A percentile compares a stretch with the other conserved stretches of the same genome.
These are phyloP conservation scores for Lasaia peninsularis DNA, from an alignment of 1,140 invertebrate genomes.

Conservation along the genomic window DNA sequence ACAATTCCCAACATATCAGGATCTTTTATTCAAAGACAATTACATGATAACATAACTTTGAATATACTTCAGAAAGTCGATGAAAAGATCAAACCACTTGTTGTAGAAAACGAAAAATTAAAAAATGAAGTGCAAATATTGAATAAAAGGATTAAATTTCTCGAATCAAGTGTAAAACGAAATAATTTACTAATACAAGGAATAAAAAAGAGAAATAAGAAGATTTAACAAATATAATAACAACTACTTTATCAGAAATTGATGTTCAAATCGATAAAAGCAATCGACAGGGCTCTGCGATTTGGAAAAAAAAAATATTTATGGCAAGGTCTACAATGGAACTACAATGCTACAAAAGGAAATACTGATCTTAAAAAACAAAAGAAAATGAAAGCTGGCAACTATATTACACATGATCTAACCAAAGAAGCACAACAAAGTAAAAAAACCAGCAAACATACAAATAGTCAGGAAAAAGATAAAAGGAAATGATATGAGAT, in stretches of 20 bases:
- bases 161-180: slow-evolving; percentile 12
- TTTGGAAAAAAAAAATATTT: slow-evolving; percentile 17
- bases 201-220: slow-evolving; percentile 14
- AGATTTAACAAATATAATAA: slow-evolving; percentile 6
- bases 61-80: slow-evolving; percentile 18
- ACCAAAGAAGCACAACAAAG: slow-evolving; percentile 12
- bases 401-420: slow-evolving; percentile 16
- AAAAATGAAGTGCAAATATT: not conserved
- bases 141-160: slow-evolving; percentile 12
- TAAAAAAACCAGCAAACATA: not conserved
- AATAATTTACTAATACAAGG: slow-evolving; percentile 27
- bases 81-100: slow-evolving; percentile 18
- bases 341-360: slow-evolving; percentile 21
- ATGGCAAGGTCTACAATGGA: slow-evolving; percentile 18
- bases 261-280: slow-evolving; percentile 1
- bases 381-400: slow-evolving; percentile 16
- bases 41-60: slow-evolving; percentile 15
- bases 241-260: not conserved
- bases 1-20: too few relatives aligned
- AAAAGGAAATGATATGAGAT: slow-evolving; percentile 8
- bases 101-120: slow-evolving; percentile 12
- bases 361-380: slow-evolving; percentile 24
- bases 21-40: slow-evolving; percentile 1
- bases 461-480: not conserved
- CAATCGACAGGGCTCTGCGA: slow-evolving; percentile 16